Conservation (phyloP, 2,113 vertebrate genomes). For the Microcebus tavaratra region DNA sequence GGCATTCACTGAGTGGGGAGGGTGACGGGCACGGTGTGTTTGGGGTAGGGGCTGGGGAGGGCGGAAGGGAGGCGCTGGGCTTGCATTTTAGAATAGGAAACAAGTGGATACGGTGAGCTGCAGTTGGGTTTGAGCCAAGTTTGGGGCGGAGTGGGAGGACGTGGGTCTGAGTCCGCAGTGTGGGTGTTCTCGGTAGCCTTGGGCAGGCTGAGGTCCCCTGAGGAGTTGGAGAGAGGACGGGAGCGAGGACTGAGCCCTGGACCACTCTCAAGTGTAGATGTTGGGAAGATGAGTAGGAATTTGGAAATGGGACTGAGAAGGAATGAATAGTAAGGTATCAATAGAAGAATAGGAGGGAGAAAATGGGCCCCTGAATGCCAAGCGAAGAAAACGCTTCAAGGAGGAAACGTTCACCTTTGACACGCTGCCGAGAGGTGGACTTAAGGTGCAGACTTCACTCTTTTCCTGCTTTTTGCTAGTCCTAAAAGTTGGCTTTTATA, state of each 20-base stretch:
- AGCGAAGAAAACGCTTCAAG: neutral
- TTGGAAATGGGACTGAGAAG: neutral
- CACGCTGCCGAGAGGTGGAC: neutral
- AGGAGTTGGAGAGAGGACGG: neutral
- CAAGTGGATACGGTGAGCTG: too few relatives aligned
- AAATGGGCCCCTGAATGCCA: neutral
- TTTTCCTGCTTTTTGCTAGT: neutral
- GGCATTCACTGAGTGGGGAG: neutral
- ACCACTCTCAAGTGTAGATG: too few relatives aligned
- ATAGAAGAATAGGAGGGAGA: accelerated
- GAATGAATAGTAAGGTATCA: neutral
- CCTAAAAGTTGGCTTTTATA: neutral
- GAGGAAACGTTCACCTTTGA: neutral
- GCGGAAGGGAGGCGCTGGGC: neutral
- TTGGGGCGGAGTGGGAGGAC: neutral
- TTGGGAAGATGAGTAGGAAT: neutral
- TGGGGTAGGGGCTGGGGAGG: neutral
- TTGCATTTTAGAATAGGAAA: neutral
- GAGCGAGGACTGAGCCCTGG: neutral
- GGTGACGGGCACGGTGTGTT: too few relatives aligned
- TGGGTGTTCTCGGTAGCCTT: too few relatives aligned
- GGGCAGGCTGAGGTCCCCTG: neutral
- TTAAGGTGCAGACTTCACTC: neutral
- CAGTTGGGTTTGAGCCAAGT: neutral
- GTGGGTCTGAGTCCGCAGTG: neutral